Evolutionary conservation across 2,113 vertebrate genomes (phyloP), one percentile per base, ranked within the genome.

Genomic region (Etia nguti): DNA sequence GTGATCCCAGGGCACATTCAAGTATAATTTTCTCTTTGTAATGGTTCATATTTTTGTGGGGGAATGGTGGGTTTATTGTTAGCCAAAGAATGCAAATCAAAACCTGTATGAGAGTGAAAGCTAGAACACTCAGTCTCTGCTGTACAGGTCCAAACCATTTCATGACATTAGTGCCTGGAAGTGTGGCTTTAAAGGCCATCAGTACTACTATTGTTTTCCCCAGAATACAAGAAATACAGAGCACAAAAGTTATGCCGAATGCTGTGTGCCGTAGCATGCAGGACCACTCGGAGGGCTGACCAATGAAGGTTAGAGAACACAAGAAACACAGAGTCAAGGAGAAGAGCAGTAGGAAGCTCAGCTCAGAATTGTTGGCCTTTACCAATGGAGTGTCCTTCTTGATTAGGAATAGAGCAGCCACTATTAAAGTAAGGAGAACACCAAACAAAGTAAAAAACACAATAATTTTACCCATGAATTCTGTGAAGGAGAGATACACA

Each of bases 331-430:
- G 86, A 83, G 80, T 91, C 85, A 95, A 79, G 8, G 96, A 96
- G 89, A 96, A 94, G 34, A 96, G 95, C 86, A 96, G 86, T 83
- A 96, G 89, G 85, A 96, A 96, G 85, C 96, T 96, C 82, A 96
- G 82, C 88, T 96, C 95, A 26, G 95, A 96, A 88, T 96, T 96
- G 85, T 96, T 96, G 24, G 95, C 96, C 41, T 79, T 95, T 7
- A 96, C 95, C 9, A 96, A 34, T 0, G 96, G 96, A 22, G 95
- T 94, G 10, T 96, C 89, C 62, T 92, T 96, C 70, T 96, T 87
- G 13, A 88, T 83, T 5, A 94, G 80, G 55, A 95, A 96, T 7
- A 96, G 31, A 54, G 82, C 81, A 4, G 91, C 88, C 15, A 94
- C 89, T 68, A 84, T 83, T 4, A 92, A 43, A 34, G 94, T 95